phyloP scores from a whole-genome alignment of 2,797 vertebrate species.

The Apogon talboti region DNA sequence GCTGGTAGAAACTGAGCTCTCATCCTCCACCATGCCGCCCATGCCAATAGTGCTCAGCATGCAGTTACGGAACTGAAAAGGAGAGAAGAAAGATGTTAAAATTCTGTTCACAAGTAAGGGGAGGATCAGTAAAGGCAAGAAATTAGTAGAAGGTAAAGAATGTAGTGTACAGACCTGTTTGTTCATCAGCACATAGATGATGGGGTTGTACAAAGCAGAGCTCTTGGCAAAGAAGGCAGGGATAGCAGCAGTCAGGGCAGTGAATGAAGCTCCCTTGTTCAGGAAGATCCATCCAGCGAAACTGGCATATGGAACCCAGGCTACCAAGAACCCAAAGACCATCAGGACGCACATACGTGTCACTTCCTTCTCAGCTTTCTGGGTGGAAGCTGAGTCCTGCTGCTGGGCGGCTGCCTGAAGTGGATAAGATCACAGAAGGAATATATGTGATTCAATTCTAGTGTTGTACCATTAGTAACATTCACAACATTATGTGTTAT shows the following conservation, averaged over 20 bases:
- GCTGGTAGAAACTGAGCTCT: constrained; percentile 83
- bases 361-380: constrained; percentile 89
- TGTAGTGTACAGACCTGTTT: constrained; percentile 81
- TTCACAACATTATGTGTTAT: not conserved
- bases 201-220: constrained; percentile 86
- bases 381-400: constrained; percentile 86
- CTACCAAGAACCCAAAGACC: constrained; percentile 86
- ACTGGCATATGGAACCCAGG: constrained; percentile 85
- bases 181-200: constrained; percentile 82
- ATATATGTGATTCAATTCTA: not conserved
- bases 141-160: not conserved
- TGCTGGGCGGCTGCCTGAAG: constrained; percentile 86
- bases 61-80: constrained; percentile 85
- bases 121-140: not conserved
- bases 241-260: constrained; percentile 84
- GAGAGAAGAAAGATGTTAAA: constrained; percentile 16
- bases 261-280: constrained; percentile 82
- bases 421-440: not conserved
- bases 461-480: too few species aligned
- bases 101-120: accelerated
- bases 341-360: constrained; percentile 88
- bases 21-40: constrained; percentile 86
- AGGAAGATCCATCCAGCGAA: constrained; percentile 87
- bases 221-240: constrained; percentile 91
- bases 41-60: constrained; percentile 86